phyloP scores from a whole-genome alignment of 1,140 invertebrate genomes.

The Palaemon carinicauda region DNA sequence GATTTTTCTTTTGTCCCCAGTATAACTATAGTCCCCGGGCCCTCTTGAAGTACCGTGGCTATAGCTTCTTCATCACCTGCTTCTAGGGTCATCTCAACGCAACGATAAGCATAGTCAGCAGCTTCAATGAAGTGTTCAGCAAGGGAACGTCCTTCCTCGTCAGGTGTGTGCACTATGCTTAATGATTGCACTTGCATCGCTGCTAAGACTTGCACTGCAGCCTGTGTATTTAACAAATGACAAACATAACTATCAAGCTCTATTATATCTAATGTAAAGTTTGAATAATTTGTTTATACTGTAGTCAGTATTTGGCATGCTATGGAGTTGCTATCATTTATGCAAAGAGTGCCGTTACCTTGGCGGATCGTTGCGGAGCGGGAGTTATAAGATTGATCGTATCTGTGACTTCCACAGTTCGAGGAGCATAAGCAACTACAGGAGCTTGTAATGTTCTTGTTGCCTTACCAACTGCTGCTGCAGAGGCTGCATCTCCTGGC shows the following conservation, averaged over 20 bases:
- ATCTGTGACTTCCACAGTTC: background rate
- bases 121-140: conserved; percentile 20
- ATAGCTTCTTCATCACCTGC: background rate
- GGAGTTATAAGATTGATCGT: conserved; percentile 19
- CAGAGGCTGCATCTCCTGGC: conserved; percentile 3
- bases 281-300: background rate
- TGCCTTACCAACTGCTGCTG: conserved; percentile 8
- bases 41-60: background rate
- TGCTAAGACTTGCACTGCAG: conserved; percentile 16
- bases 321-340: background rate
- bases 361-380: conserved; percentile 9
- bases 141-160: conserved; percentile 8
- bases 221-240: background rate
- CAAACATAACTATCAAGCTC: background rate
- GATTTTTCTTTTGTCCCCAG: conserved; percentile 23
- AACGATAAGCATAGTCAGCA: conserved; percentile 21
- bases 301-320: background rate
- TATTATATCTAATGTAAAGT: no score
- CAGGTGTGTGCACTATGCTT: conserved; percentile 36
- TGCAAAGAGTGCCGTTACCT: background rate
- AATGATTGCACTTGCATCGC: conserved; percentile 9
- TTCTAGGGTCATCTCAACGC: conserved; percentile 24
- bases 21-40: conserved; percentile 33
- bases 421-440: conserved; percentile 18
- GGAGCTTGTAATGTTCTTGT: conserved; percentile 9